Conservation (phyloP, 2,797 vertebrate genomes). For the Periparus ater region DNA sequence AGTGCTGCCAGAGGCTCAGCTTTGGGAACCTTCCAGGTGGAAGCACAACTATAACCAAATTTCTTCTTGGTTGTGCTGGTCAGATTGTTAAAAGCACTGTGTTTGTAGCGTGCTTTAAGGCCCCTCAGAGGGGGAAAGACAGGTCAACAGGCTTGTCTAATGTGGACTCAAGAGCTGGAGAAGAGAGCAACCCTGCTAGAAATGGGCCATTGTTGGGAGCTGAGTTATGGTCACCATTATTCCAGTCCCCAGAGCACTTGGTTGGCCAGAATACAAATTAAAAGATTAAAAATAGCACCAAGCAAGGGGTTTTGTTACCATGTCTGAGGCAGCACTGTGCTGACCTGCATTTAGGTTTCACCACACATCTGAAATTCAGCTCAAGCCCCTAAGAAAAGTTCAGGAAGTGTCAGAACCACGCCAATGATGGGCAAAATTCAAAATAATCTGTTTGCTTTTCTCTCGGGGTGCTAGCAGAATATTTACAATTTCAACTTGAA, state of each 20-base stretch:
- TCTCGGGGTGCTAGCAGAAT: background rate
- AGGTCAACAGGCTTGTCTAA: background rate
- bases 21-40: background rate
- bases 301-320: background rate
- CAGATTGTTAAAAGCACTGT: background rate
- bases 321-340: background rate
- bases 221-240: constrained; percentile 36
- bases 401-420: constrained; percentile 13
- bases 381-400: background rate
- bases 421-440: background rate
- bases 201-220: background rate
- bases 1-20: background rate
- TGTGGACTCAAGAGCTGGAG: background rate
- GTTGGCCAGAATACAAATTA: constrained; percentile 45
- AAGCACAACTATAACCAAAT: background rate
- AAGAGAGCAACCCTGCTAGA: constrained; percentile 7
- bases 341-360: constrained; percentile 23
- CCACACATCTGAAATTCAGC: background rate
- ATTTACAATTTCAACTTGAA: background rate
- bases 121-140: background rate
- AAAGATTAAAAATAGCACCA: constrained; percentile 20
- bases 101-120: background rate
- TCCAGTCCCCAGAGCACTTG: background rate
- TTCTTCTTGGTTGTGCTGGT: background rate
- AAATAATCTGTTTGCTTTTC: background rate